Base-by-base conservation (phyloP, 2,113 vertebrate species). In the Hydrochoerus hydrochaeris region DNA sequence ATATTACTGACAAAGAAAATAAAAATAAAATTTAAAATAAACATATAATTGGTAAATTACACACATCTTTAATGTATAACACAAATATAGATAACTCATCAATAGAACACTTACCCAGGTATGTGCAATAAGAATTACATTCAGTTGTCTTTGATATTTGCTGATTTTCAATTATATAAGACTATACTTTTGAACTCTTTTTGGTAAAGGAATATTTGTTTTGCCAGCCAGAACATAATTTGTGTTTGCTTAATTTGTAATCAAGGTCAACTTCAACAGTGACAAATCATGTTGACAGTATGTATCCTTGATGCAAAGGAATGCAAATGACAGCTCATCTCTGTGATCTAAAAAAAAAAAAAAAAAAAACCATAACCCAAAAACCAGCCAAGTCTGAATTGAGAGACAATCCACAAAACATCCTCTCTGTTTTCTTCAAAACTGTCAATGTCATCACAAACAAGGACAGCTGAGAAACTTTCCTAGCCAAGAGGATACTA, bases 141-240 rank as follows among this genome's bases (percentile, higher is more conserved):
- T 91, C 71, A 88, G 35, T 75, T 67, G 69, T 73, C 62, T 77
- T 71, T 65, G 32, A 85, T 91, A 85, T 65, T 78, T 32, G 35
- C 77, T 28, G 3, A 38, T 26, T 93, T 88, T 57, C 32, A 30
- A 6, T 87, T 82, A 86, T 4, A 3, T 77, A 95, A 38, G 1
- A 10, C 46, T 85, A 28, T 52, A 84, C 14, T 44, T 86, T 92
- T 85, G 52, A 63, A 57, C n/a, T 57, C 14, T 49, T 81, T 87
- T 78, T 58, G 54, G 13, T 73, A 46, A 84, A 80, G 35, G 19
- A 65, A 14, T 85, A 46, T 95, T 94, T 94, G 78, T 85, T 85
- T 95, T 82, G 93, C 84, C 62, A 85, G 22, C 26, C 52, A 75
- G 92, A 85, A 73, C 22, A 60, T 88, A 80, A 84, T 93, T 80